Base-by-base conservation (phyloP, 64 coral and sea anemone genomes). In the Pachyseris speciosa region DNA sequence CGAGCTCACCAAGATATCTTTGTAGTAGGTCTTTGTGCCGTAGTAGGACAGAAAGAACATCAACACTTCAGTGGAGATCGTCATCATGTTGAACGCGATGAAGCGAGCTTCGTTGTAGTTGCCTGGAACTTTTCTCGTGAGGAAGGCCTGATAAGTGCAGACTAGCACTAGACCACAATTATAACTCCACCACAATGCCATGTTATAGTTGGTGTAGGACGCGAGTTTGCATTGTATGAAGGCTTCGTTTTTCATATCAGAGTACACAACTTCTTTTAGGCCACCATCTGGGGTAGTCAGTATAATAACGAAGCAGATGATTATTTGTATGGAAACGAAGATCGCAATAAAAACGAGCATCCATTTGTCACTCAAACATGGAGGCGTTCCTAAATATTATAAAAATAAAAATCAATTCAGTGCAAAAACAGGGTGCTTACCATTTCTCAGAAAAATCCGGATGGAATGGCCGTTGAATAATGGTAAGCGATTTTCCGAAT, bases 71-170 rank as follows among this genome's bases (percentile, higher is more conserved):
- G 88, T 95, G 0, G 96, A 86, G 22, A 98, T 95, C 0, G 93
- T 98, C 33, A 98, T 92, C 93, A 95, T 98, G 40, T 91, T 98
- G n/a, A 98, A 93, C 2, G 96, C 93, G 47, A 98, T 98, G 10
- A 92, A 95, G 33, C 93, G 93, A 2, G 93, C 96, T 80, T 98
- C 93, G 80, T 98, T 98, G 51, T 93, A 85, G n/a, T 94, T 98
- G 2, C 93, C 96, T 0, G 96, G 96, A 0, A 98, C 92, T 39
- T 98, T 98, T 25, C 96, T 88, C 1, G 93, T 94, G 0, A 92
- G 69, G 16, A 95, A 90, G 1, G 96, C 96, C 58, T 98, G 96
- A 34, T 98, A 98, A 0, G 96, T 98, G 31, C 96, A 95, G 0
- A 98, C 72, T 12, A 98, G 17, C 4, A 95, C 86, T 15, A 98